Base-by-base conservation (phyloP, 2,113 vertebrate species). In the Ptychochromis oligacanthus region DNA sequence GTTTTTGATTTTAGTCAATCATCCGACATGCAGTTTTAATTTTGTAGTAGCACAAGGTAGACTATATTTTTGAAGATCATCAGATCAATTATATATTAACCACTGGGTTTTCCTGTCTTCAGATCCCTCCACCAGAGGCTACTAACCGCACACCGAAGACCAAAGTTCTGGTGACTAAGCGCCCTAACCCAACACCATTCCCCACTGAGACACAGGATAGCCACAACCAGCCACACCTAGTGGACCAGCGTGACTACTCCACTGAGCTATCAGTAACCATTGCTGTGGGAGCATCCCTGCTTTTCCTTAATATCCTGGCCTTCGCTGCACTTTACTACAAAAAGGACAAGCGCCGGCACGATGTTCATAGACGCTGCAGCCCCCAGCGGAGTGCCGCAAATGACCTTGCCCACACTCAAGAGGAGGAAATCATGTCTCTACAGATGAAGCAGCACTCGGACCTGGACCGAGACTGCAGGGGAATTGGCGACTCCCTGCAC, bases 391-490 rank as follows among this genome's bases (percentile, higher is more conserved):
- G 96, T 7, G 96, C 98, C 0, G 95, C 97, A 90, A 99, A 98
- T 17, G 97, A 99, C 91, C 97, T 99, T 81, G 97, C 97, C 76
- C 98, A 99, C 87, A 97, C 97, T 86, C 98, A 99, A 93, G 98
- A 99, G 95, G 98, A 99, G 94, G 98, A 99, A 94, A 97, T 99
- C 92, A 99, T 99, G 98, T 99, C 98, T 90, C 96, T 99, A 86
- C 98, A 99, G 94, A 98, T 99, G 98, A 99, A 99, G 97, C 98
- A 99, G 96, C 98, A 98, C 96, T 97, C 97, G 61, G 98, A 99
- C 92, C 96, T 99, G 96, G 97, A 98, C 94, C 97, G 97, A 91
- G 98, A 99, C 95, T 99, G 98, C 85, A 93, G 94, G 52, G 89
- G 86, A 6, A 86, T 93, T 67, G 97, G 91, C 1, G 93, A 99